A percentile compares a stretch with the other conserved stretches of the same genome.
Conservation (phyloP, 2,113 vertebrate genomes). For the Cheirogaleus medius region DNA sequence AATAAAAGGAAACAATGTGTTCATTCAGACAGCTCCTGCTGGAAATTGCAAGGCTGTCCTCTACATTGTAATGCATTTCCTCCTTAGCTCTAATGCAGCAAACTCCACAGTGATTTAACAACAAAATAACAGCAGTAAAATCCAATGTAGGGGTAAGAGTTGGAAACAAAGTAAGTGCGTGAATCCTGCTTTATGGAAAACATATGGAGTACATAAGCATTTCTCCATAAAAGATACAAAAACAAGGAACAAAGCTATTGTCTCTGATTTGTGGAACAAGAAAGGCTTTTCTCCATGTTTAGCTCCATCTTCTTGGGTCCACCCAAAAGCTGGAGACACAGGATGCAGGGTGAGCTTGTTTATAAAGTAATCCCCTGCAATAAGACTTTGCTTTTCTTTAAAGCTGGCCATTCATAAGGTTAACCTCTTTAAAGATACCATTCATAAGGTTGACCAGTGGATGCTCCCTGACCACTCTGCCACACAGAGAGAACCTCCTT, state of each 20-base stretch:
- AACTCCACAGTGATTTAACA: not conserved
- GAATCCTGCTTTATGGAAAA: slow-evolving; percentile 34
- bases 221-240: not conserved
- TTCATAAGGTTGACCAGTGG: not conserved
- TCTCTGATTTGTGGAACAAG: not conserved
- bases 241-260: not conserved
- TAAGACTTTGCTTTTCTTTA: not conserved
- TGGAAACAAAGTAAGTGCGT: not conserved
- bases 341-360: not conserved
- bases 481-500: not conserved
- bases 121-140: slow-evolving; percentile 48
- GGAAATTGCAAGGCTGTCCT: slow-evolving; percentile 8
- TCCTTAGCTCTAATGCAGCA: not conserved
- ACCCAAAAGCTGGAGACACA: not conserved
- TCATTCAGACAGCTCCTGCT: slow-evolving; percentile 60
- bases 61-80: not conserved
- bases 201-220: not conserved
- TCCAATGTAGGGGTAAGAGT: not conserved
- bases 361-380: not conserved
- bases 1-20: slow-evolving; percentile 70
- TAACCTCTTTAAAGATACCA: not conserved
- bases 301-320: not conserved
- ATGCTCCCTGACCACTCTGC: not conserved
- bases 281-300: not conserved
- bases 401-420: not conserved